A percentile compares a stretch with the other conserved stretches of the same genome.
phyloP scores from a whole-genome alignment of 2,113 vertebrate genomes.

The Prochilodus magdalenae region DNA sequence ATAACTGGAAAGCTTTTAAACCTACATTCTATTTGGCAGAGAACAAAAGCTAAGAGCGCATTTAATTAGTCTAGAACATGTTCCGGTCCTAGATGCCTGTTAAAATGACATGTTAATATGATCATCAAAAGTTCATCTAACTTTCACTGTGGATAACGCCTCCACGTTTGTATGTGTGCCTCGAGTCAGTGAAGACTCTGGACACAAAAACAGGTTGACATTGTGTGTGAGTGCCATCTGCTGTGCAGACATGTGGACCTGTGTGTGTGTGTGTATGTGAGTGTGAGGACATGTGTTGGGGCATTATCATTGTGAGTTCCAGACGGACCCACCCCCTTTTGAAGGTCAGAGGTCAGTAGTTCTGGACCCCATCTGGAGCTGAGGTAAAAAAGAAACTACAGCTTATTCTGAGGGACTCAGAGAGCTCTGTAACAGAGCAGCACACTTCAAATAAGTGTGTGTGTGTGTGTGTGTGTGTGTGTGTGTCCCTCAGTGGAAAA shows the following conservation, averaged over 20 bases:
- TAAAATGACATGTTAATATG: too few relatives aligned
- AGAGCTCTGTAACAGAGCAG: slow-evolving; percentile 4
- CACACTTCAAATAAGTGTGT: slow-evolving; percentile 19
- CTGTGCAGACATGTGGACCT: slow-evolving; percentile 10
- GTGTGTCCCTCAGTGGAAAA: neutral
- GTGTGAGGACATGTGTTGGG: slow-evolving; percentile 38
- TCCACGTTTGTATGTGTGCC: too few relatives aligned
- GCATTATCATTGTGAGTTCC: slow-evolving; percentile 48
- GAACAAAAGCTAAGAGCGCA: too few relatives aligned
- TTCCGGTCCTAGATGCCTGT: too few relatives aligned
- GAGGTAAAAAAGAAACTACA: slow-evolving; percentile 9
- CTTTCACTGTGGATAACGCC: too few relatives aligned
- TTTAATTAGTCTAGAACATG: too few relatives aligned
- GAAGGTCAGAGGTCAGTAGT: slow-evolving; percentile 48
- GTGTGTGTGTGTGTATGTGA: slow-evolving; percentile 13
- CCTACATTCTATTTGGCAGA: too few relatives aligned
- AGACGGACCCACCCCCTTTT: slow-evolving; percentile 28
- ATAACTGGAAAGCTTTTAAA: too few relatives aligned
- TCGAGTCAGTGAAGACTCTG: neutral
- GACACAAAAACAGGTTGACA: slow-evolving; percentile 12
- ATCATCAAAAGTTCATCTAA: too few relatives aligned
- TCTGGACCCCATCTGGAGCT: slow-evolving; percentile 45
- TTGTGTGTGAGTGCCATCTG: slow-evolving; percentile 39
- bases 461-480: slow-evolving; percentile 1
- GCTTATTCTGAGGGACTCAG: neutral